phyloP scores from a whole-genome alignment of 2,797 vertebrate species.

The Novumbra hubbsi region DNA sequence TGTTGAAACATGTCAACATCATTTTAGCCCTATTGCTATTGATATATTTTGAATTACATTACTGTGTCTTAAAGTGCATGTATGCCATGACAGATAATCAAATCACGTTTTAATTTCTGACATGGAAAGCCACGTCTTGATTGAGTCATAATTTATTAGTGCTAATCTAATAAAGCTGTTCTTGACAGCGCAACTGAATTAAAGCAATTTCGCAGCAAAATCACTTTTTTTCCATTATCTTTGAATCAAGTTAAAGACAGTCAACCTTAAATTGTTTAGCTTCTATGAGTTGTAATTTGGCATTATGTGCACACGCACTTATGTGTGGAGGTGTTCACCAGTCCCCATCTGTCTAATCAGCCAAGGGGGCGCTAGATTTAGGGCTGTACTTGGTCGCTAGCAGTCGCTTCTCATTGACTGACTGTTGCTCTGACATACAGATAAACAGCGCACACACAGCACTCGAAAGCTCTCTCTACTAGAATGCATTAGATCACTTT shows the following conservation, averaged over 20 bases:
- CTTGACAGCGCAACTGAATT: conserved; percentile 9
- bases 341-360: conserved; percentile 46
- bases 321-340: conserved; percentile 34
- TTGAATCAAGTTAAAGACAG: background rate
- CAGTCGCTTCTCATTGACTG: conserved; percentile 56
- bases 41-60: background rate
- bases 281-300: background rate
- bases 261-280: conserved; percentile 12
- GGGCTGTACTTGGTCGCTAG: conserved; percentile 20
- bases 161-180: conserved; percentile 35
- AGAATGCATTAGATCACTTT: conserved; percentile 46
- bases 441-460: background rate
- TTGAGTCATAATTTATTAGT: conserved; percentile 17
- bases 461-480: conserved; percentile 25
- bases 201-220: background rate
- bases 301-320: conserved; percentile 10
- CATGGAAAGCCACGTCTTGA: conserved; percentile 22
- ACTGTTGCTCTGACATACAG: conserved; percentile 31
- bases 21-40: background rate
- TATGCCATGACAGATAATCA: background rate
- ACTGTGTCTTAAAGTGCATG: background rate
- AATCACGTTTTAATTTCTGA: background rate
- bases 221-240: background rate
- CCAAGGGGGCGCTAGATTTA: background rate
- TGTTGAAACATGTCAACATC: conserved; percentile 6